Base-by-base conservation (phyloP, 2,797 vertebrate genomes). In the Semaprochilodus insignis region DNA sequence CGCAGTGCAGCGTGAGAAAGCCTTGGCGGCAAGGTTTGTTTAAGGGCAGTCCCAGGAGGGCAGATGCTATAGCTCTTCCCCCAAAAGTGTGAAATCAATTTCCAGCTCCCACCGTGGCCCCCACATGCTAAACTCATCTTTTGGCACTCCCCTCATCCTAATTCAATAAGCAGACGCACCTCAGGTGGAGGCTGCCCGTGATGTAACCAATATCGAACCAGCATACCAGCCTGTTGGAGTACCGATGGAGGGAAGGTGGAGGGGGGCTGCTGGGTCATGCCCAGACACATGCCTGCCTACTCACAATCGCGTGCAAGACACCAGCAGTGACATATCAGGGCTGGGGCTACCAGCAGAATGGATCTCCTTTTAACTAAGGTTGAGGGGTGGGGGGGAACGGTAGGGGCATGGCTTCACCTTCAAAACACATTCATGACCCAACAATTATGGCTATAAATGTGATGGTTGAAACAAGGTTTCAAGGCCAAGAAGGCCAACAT, bases 111-210 rank as follows among this genome's bases (percentile, higher is more conserved):
- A 79, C 77, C 80, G 77, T 85, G 88, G 88, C 88, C 92, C 44
- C 72, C 93, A 94, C 91, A 93, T 93, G 93, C 89, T 93, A 93
- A 93, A 93, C 91, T 92, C 93, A 91, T 94, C 93, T 93, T 89
- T 92, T 91, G 87, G 88, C 91, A 88, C 90, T 15, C 91, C 90
- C 87, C 87, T 92, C 91, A 91, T 93, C 89, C 91, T 91, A 92
- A 93, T 93, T 92, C 92, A 93, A 91, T 93, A 91, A 93, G 91
- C 93, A 93, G 93, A 92, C 91, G 60, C 83, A 84, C 14, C 54
- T 10, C 85, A 89, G 91, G 90, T 87, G 80, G 87, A 89, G 84
- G 87, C 83, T 73, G 88, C 86, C 90, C 87, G 86, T 93, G 92
- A 94, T 93, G 91, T 93, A 92, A 93, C 87, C 90, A 85, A 88